Conservation (phyloP, 1,140 invertebrate genomes). For the Maconellicoccus hirsutus region DNA sequence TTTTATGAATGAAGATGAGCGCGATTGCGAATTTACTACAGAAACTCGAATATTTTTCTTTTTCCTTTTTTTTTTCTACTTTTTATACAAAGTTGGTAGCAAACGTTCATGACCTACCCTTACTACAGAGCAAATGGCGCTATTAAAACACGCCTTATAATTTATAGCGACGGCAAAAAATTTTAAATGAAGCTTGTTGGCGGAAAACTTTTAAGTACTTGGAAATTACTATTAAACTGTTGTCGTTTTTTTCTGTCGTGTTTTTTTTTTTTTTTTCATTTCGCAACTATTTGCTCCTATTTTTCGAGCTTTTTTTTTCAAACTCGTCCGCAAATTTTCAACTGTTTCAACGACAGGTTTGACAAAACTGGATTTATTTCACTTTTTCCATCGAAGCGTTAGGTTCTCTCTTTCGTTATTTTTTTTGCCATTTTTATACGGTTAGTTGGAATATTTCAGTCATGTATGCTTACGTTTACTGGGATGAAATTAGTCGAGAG, state of each 20-base stretch:
- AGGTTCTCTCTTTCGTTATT: neutral
- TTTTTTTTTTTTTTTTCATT: neutral
- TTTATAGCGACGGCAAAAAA: slow-evolving; percentile 22
- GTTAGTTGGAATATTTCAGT: neutral
- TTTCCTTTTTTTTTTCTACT: neutral
- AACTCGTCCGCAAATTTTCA: neutral
- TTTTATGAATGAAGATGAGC: slow-evolving; percentile 22
- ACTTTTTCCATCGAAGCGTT: neutral
- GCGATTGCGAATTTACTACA: slow-evolving; percentile 15
- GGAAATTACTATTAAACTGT: slow-evolving; percentile 19
- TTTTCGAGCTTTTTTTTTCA: neutral
- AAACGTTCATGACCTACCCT: slow-evolving; percentile 18
- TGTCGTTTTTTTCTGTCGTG: slow-evolving; percentile 12
- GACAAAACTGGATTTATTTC: neutral
- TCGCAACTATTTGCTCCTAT: neutral
- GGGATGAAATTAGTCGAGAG: neutral
- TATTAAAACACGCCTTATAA: slow-evolving; percentile 22
- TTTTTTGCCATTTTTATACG: neutral
- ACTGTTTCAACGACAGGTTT: neutral
- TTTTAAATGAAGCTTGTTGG: slow-evolving; percentile 21
- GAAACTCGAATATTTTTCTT: neutral
- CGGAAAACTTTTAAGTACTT: slow-evolving; percentile 22
- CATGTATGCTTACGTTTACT: neutral
- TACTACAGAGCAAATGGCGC: slow-evolving; percentile 19
- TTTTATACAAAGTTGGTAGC: slow-evolving; percentile 15